phyloP scores from a whole-genome alignment of 2,888 invertebrate species.

The Orgyia antiqua region DNA sequence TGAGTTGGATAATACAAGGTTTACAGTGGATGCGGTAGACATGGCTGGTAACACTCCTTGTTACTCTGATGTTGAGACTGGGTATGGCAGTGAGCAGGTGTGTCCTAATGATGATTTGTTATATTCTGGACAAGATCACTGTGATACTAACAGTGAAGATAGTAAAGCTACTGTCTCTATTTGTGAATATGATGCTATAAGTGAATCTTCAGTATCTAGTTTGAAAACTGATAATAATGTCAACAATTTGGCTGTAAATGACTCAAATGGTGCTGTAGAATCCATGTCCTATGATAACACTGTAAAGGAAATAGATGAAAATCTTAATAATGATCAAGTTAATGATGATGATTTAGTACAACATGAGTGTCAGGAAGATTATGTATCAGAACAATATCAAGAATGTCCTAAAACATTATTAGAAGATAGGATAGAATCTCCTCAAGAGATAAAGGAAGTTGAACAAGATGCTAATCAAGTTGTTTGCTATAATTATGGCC shows the following conservation, averaged over 20 bases:
- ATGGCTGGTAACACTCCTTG: constrained; percentile 33
- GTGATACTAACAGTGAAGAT: constrained; percentile 61
- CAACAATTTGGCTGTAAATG: constrained; percentile 35
- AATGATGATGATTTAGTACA: constrained; percentile 19
- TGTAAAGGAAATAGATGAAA: constrained; percentile 23
- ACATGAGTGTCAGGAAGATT: constrained; percentile 42
- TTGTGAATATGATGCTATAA: constrained; percentile 67
- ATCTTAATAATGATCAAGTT: constrained; percentile 24
- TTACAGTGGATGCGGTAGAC: constrained; percentile 21
- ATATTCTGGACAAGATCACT: constrained; percentile 51
- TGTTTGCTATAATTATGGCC: constrained; percentile 35
- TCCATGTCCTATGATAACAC: constrained; percentile 22
- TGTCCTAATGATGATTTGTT: constrained; percentile 47
- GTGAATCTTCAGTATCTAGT: constrained; percentile 57
- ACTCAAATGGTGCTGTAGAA: constrained; percentile 30
- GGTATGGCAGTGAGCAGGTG: constrained; percentile 47
- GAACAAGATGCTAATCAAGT: constrained; percentile 34
- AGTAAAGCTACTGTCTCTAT: constrained; percentile 56
- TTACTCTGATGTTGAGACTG: constrained; percentile 49
- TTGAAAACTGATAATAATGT: constrained; percentile 59
- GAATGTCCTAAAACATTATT: constrained; percentile 26
- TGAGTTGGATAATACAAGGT: constrained; percentile 40
- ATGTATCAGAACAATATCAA: constrained; percentile 30
- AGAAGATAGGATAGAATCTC: constrained; percentile 16
- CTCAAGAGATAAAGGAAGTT: constrained; percentile 14